Base-by-base conservation (phyloP, 2,113 vertebrate species). In the Motacilla alba region DNA sequence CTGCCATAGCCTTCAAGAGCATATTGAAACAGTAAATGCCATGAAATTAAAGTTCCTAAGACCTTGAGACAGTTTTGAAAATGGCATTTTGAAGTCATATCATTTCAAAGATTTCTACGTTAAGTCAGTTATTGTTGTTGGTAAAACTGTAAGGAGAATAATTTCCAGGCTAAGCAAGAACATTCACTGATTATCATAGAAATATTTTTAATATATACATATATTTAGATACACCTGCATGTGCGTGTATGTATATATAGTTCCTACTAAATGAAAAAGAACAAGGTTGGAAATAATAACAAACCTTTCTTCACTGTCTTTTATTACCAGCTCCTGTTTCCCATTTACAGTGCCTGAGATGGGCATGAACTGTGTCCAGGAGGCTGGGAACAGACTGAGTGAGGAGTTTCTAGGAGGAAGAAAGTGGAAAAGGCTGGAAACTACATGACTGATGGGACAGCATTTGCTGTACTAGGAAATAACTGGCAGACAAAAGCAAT, bases 221-320 rank as follows among this genome's bases (percentile, higher is more conserved):
- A 19, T 7, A 50, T 9, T 39, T 3, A 37, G 2, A 47, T 2
- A 44, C 2, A 74, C 1, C 58, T 0, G 16, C 11, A 35, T 0
- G 0, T 17, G 19, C 24, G 23, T 23, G 9, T 8, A 7, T 11
- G 5, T 17, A n/a, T 27, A 27, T n/a, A 6, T 10, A 62, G 50
- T 26, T 70, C 47, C 23, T 52, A 43, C 28, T 18, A 85, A 70
- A 87, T 46, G 14, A 62, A 23, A 64, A 82, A 72, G 39, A 91
- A 52, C 21, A 84, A 75, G 7, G 11, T 18, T 85, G 49, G 41
- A 81, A 87, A 89, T 30, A 70, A 33, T 33, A 84, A 6, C 11
- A 80, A 91, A 33, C 4, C 20, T 33, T 90, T 88, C 44, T 27
- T 73, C 44, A 33, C 26, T 53, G 28, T 19, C 31, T 77, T 83